These are phyloP conservation scores for Masnerella sp. DNA, from an alignment of 2,888 invertebrate species.

Conservation along the genomic window DNA sequence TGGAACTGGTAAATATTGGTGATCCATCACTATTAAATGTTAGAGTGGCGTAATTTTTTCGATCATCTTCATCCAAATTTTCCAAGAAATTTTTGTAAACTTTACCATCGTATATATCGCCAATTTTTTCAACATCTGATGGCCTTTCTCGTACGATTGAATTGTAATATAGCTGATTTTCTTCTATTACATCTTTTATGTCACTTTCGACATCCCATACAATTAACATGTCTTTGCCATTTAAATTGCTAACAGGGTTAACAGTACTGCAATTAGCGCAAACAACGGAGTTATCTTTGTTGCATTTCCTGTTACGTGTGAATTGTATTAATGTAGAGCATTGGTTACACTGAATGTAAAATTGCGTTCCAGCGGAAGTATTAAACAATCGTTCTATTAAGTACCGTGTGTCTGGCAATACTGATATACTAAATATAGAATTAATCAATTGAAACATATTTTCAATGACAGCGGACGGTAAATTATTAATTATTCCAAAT, in stretches of 20 bases:
- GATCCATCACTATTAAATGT: constrained; percentile 49
- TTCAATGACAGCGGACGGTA: background rate
- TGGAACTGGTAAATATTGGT: constrained; percentile 49
- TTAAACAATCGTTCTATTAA: constrained; percentile 10
- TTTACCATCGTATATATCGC: constrained; percentile 40
- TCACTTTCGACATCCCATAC: constrained; percentile 2
- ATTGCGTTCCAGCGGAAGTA: background rate
- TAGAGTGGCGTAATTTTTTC: constrained; percentile 29
- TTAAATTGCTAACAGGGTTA: background rate
- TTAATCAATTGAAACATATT: background rate
- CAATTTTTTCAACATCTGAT: background rate
- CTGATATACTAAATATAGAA: background rate
- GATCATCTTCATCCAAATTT: constrained; percentile 22
- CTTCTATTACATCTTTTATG: constrained; percentile 7
- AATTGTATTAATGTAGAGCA: constrained; percentile 1
- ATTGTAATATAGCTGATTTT: constrained; percentile 31
- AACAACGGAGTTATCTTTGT: background rate
- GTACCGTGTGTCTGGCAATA: constrained; percentile 2
- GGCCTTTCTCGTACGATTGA: constrained; percentile 2
- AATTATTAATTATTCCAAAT: background rate
- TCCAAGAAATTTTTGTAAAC: constrained; percentile 38
- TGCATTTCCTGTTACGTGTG: background rate
- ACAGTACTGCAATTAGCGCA: background rate
- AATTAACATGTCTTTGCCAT: constrained; percentile 1
- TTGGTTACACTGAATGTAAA: background rate